phyloP scores from a whole-genome alignment of 2,888 invertebrate genomes.

The Thymelicus sylvestris region DNA sequence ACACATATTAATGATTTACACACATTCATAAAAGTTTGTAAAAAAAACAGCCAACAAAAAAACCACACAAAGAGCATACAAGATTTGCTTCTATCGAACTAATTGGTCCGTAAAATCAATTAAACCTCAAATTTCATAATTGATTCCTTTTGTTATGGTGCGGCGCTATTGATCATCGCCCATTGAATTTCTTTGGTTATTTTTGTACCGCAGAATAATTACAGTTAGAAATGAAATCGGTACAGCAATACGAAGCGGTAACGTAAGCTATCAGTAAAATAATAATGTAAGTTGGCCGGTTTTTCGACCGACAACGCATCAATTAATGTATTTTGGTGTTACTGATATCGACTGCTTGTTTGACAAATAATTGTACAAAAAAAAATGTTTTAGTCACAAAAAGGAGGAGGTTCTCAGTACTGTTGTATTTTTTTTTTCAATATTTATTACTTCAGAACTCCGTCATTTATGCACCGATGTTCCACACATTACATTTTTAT shows the following conservation, averaged over 20 bases:
- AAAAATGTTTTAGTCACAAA: too few species aligned
- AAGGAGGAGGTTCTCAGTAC: too few species aligned
- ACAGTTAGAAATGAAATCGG: background rate
- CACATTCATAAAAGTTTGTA: background rate
- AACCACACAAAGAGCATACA: slow-evolving; percentile 20
- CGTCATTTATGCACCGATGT: too few species aligned
- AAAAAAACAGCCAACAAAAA: background rate
- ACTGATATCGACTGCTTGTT: too few species aligned
- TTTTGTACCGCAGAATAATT: slow-evolving; percentile 10
- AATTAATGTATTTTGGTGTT: too few species aligned
- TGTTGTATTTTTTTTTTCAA: too few species aligned
- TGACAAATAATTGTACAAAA: too few species aligned
- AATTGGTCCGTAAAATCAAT: slow-evolving; percentile 18
- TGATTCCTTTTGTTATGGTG: slow-evolving; percentile 22
- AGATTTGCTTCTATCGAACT: slow-evolving; percentile 18
- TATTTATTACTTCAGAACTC: too few species aligned
- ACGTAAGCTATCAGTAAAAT: too few species aligned
- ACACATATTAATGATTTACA: background rate
- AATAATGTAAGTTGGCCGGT: too few species aligned
- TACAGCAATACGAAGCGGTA: background rate
- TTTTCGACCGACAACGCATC: too few species aligned
- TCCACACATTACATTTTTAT: too few species aligned
- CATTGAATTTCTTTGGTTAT: slow-evolving; percentile 13
- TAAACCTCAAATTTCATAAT: slow-evolving; percentile 18
- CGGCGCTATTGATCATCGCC: slow-evolving; percentile 20